These are phyloP conservation scores for Caenorhabditis elegans DNA, from an alignment of 1,140 invertebrate species.

Conservation along the genomic window DNA sequence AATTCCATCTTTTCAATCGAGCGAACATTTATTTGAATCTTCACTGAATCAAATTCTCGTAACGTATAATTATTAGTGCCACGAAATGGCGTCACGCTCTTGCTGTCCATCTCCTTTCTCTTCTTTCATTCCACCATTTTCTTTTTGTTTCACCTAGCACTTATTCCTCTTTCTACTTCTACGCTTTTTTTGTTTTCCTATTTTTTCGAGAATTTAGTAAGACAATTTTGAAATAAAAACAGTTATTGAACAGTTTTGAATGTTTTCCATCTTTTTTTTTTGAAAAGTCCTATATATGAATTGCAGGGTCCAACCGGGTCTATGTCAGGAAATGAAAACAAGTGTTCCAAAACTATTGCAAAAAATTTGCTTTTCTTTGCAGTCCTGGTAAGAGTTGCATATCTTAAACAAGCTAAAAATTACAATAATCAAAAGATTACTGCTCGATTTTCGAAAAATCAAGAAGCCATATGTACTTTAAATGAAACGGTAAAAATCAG, in stretches of 20 bases:
- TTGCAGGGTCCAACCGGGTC: slow-evolving; percentile 12
- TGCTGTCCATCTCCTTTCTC: neutral
- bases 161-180: neutral
- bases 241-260: too few species aligned
- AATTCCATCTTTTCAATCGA: neutral
- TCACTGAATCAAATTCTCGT: slow-evolving; percentile 4
- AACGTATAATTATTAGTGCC: slow-evolving; percentile 28
- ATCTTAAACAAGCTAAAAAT: too few species aligned
- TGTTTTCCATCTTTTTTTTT: neutral
- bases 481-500: too few species aligned
- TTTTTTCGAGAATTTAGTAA: neutral
- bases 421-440: too few species aligned
- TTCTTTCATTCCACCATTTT: slow-evolving; percentile 13
- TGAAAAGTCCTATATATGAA: too few species aligned
- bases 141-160: neutral
- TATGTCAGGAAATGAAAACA: neutral
- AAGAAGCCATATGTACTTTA: too few species aligned
- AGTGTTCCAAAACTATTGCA: neutral
- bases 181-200: neutral
- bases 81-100: slow-evolving; percentile 15
- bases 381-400: neutral
- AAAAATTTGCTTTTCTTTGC: neutral
- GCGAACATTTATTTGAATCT: neutral
- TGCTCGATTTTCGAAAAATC: too few species aligned
- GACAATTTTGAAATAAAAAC: too few species aligned